These are phyloP conservation scores for Laspeyria flexula DNA, from an alignment of 2,888 invertebrate species.

Conservation along the genomic window DNA sequence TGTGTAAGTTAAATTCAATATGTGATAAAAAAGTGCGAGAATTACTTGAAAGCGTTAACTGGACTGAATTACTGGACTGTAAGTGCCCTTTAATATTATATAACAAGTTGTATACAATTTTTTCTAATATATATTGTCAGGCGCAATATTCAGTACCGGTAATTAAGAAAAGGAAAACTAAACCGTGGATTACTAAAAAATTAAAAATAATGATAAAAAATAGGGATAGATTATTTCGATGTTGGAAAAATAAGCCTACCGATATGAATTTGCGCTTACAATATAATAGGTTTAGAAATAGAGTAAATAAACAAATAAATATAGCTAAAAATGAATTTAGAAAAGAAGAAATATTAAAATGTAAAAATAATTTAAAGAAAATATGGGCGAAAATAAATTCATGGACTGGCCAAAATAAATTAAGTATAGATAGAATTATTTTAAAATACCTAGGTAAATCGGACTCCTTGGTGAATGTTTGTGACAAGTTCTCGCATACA, in stretches of 20 bases:
- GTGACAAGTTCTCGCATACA: neutral
- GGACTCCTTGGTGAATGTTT: neutral
- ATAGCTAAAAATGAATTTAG: too few species aligned
- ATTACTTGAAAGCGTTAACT: neutral
- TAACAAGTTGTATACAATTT: neutral
- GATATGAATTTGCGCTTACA: neutral
- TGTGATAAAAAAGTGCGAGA: neutral
- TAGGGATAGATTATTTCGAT: too few species aligned
- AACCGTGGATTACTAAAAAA: neutral
- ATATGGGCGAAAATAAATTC: neutral
- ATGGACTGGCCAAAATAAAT: neutral
- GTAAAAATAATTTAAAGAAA: too few species aligned
- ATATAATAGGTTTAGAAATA: constrained; percentile 1
- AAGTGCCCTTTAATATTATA: constrained; percentile 1
- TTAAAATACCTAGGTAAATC: too few species aligned
- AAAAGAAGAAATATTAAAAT: too few species aligned
- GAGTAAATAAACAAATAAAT: neutral
- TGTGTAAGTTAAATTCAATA: neutral
- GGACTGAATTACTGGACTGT: neutral
- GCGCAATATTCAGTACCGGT: too few species aligned
- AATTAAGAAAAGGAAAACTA: neutral
- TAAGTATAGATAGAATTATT: neutral
- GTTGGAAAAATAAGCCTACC: neutral
- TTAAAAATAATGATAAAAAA: neutral
- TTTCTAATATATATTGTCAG: neutral